Conservation (phyloP, 1,140 invertebrate genomes). For the Pentalonia nigronervosa region DNA sequence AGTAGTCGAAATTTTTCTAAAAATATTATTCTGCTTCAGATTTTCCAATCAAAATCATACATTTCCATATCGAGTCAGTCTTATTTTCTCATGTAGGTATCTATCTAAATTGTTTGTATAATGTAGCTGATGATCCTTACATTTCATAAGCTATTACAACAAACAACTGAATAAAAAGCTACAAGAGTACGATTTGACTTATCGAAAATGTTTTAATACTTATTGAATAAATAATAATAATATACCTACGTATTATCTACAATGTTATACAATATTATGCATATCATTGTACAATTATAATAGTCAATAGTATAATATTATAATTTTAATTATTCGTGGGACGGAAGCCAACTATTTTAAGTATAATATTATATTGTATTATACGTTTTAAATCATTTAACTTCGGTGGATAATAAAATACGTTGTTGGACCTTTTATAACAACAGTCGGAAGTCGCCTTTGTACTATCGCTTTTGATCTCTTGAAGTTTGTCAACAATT, state of each 20-base stretch:
- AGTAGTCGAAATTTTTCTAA: neutral
- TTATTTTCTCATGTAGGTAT: too few relatives aligned
- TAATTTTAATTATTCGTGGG: neutral
- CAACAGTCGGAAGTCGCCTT: neutral
- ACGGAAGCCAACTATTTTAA: neutral
- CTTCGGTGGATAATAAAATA: neutral
- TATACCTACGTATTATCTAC: neutral
- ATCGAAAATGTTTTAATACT: neutral
- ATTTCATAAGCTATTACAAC: neutral
- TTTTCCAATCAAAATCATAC: neutral
- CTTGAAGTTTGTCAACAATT: slow-evolving; percentile 38
- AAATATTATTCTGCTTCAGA: neutral
- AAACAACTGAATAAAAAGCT: neutral
- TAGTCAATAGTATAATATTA: neutral
- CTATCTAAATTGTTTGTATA: neutral
- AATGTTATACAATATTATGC: too few relatives aligned
- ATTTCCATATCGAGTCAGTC: neutral
- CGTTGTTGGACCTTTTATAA: neutral
- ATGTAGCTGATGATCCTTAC: neutral
- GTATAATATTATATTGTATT: neutral
- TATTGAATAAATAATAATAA: neutral
- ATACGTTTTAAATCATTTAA: neutral
- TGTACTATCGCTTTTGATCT: slow-evolving; percentile 6
- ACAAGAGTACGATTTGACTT: neutral
- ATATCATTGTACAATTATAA: too few relatives aligned